A percentile compares a stretch with the other conserved stretches of the same genome.
These are phyloP conservation scores for Nomada ruficornis DNA, from an alignment of 2,888 invertebrate species.

Conservation along the genomic window DNA sequence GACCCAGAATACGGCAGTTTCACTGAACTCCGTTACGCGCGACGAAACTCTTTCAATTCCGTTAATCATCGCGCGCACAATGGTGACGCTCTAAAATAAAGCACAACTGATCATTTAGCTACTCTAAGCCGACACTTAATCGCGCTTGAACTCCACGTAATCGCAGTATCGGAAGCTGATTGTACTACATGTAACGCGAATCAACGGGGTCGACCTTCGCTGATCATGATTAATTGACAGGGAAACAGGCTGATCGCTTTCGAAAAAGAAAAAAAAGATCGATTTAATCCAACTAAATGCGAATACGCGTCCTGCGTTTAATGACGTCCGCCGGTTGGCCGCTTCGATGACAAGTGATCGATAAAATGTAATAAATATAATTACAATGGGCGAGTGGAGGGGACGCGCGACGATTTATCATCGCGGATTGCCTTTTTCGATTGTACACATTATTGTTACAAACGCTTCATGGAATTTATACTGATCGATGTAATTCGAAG, in stretches of 20 bases:
- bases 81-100: conserved; percentile 62
- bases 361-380: conserved; percentile 75
- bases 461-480: conserved; percentile 25
- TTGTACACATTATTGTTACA: background rate
- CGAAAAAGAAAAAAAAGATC: conserved; percentile 18
- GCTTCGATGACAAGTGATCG: conserved; percentile 58
- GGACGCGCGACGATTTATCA: background rate
- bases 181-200: background rate
- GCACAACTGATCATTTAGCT: conserved; percentile 26
- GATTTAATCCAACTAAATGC: conserved; percentile 67
- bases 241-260: conserved; percentile 15
- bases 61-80: conserved; percentile 63
- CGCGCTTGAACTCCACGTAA: conserved; percentile 57
- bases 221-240: conserved; percentile 49
- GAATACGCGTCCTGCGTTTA: conserved; percentile 30
- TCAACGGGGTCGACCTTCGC: conserved; percentile 24
- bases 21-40: conserved; percentile 58
- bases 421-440: conserved; percentile 18
- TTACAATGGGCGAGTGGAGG: conserved; percentile 60
- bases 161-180: conserved; percentile 31
- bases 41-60: conserved; percentile 56
- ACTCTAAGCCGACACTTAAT: conserved; percentile 53
- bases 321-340: conserved; percentile 40
- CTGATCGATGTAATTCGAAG: conserved; percentile 18
- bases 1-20: conserved; percentile 21